Evolutionary conservation across 2,797 vertebrate species (phyloP), one percentile per base, ranked within the genome.

Genomic region (Melanotaenia nigrans): DNA sequence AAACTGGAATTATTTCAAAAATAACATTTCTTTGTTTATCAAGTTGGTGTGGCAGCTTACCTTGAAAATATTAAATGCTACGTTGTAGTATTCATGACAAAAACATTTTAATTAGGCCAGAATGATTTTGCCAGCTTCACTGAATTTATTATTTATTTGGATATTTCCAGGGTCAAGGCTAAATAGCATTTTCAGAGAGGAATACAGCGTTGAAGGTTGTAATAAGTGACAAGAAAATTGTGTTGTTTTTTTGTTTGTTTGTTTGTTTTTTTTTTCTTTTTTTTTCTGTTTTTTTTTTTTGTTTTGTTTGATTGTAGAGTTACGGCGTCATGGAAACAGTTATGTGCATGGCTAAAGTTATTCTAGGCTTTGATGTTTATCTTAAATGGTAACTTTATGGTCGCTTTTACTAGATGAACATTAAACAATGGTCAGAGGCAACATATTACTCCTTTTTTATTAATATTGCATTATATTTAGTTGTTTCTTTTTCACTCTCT

Each of bases 401-500:
- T 75, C 65, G 70, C 85, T 86, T 85, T 85, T 71, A 82, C 86
- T 64, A 12, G n/a, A 78, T 63, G 45, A 75, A 74, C 49, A 54
- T 79, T 83, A 79, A 85, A 73, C 77, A 74, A 86, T 86, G 28
- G 68, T 68, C 51, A 0, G 62, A 78, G 64, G 42, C 64, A 49
- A 87, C 54, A 65, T 82, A 81, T 60, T 77, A 75, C 38, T 32
- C 60, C 68, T 64, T 42, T 57, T 61, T 74, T 85, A 68, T 78
- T 73, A 78, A 40, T 38, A 75, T 84, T 68, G 84, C 68, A 91
- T 86, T 59, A 85, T 90, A 86, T 91, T 78, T 83, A 84, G 81
- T 85, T 89, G 30, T 73, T 85, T 30, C 22, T 64, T 96, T 95
- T 95, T 95, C 95, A 95, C 95, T 97, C 96, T 97, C 97, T 97